Percentiles rank a stretch among this genome's conserved stretches.
Evolutionary conservation across 2,888 invertebrate species (phyloP).

Genomic region (Lydus trimaculatus): DNA sequence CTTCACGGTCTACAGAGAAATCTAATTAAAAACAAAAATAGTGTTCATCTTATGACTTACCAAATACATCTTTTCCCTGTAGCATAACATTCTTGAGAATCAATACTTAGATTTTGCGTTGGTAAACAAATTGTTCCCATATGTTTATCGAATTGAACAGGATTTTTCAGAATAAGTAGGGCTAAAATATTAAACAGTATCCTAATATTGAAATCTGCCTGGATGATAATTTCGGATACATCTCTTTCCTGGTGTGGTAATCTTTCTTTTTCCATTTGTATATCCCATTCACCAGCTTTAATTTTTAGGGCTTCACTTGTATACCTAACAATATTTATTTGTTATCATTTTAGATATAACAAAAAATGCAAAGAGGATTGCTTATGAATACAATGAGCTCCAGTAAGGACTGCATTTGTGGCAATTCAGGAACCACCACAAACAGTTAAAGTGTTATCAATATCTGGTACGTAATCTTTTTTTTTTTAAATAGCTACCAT

Average conservation of each 20-base stretch:
- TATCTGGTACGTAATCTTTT: conserved; percentile 48
- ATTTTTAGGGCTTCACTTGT: conserved; percentile 55
- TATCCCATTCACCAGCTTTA: conserved; percentile 84
- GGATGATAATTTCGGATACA: conserved; percentile 62
- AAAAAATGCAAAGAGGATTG: conserved; percentile 46
- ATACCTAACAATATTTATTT: conserved; percentile 17
- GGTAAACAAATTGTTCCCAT: conserved; percentile 78
- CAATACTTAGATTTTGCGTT: conserved; percentile 61
- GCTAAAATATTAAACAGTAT: conserved; percentile 75
- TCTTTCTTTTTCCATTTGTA: conserved; percentile 74
- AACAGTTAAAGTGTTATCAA: conserved; percentile 59
- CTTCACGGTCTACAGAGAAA: conserved; percentile 62
- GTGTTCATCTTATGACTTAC: conserved; percentile 56
- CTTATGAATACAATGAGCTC: conserved; percentile 75
- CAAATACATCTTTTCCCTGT: conserved; percentile 79
- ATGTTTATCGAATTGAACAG: conserved; percentile 69
- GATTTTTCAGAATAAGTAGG: conserved; percentile 67
- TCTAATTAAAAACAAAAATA: background rate
- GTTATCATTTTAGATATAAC: background rate
- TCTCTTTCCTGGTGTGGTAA: conserved; percentile 70
- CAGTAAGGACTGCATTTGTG: conserved; percentile 78
- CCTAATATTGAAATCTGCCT: conserved; percentile 65
- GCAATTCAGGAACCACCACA: conserved; percentile 86
- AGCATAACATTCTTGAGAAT: conserved; percentile 68
- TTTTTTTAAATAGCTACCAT: conserved; percentile 74